Conservation (phyloP, 2,797 vertebrate genomes). For the Diplodus puntazzo region DNA sequence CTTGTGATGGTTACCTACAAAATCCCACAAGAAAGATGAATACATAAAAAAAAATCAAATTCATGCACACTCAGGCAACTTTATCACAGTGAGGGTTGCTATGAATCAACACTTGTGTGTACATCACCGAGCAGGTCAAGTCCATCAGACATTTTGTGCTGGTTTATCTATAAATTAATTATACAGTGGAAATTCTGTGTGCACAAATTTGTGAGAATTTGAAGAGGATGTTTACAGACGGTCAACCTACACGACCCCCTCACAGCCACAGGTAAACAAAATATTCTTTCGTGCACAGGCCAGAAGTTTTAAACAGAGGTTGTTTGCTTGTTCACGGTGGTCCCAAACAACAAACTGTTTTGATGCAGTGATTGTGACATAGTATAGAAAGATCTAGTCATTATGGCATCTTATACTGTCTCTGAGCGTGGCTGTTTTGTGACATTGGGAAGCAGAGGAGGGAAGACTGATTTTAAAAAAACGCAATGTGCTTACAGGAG, state of each 20-base stretch:
- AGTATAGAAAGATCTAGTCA: no score
- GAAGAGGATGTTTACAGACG: not conserved
- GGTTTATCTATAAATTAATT: not conserved
- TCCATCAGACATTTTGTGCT: not conserved
- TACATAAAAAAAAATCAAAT: not conserved
- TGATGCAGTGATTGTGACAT: not conserved
- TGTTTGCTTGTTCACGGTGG: not conserved
- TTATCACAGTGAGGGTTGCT: not conserved
- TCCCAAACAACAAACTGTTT: not conserved
- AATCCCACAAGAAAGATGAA: not conserved
- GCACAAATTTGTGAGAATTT: not conserved
- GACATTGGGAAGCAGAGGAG: not conserved
- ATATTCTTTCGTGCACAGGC: not conserved
- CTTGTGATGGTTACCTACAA: not conserved
- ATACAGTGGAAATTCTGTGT: not conserved
- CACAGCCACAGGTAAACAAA: not conserved
- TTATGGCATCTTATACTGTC: not conserved
- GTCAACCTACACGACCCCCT: not conserved
- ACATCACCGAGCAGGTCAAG: slow-evolving; percentile 1
- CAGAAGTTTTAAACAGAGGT: not conserved
- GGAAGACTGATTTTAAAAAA: not conserved
- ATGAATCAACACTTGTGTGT: not conserved
- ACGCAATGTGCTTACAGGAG: not conserved
- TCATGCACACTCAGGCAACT: not conserved
- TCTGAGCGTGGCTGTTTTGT: not conserved